Evolutionary conservation across 2,888 invertebrate species (phyloP).

Genomic region (Plemyria rubiginata): DNA sequence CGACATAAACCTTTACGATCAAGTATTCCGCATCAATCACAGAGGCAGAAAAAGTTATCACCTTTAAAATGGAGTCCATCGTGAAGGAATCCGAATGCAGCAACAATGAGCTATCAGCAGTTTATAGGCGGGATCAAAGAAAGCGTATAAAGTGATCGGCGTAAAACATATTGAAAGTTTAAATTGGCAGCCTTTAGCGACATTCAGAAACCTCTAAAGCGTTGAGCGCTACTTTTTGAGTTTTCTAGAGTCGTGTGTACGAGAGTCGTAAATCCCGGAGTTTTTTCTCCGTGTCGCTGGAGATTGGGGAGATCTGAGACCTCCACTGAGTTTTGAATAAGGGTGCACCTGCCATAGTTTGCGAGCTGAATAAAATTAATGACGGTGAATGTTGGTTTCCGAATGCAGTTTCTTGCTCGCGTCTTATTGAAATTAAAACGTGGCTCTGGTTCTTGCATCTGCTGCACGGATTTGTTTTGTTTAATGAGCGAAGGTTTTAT

Average conservation of each 20-base stretch:
- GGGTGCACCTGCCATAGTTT: constrained; percentile 56
- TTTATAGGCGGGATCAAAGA: constrained; percentile 31
- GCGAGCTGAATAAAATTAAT: constrained; percentile 51
- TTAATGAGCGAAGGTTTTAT: constrained; percentile 9
- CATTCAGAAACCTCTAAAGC: constrained; percentile 50
- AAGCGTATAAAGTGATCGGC: constrained; percentile 31
- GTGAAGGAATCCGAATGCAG: constrained; percentile 27
- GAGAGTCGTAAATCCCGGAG: constrained; percentile 68
- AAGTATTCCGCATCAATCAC: constrained; percentile 11
- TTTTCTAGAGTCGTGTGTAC: constrained; percentile 29
- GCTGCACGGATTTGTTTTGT: constrained; percentile 30
- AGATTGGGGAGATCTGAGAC: constrained; percentile 62
- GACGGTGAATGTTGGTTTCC: constrained; percentile 39
- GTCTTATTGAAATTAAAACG: constrained; percentile 43
- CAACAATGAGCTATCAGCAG: constrained; percentile 37
- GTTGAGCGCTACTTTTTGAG: constrained; percentile 53
- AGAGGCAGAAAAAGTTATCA: constrained; percentile 25
- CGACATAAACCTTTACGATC: constrained; percentile 15
- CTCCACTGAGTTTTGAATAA: constrained; percentile 52
- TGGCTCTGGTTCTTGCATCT: constrained; percentile 39
- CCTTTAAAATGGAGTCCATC: constrained; percentile 23
- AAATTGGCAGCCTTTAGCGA: constrained; percentile 44
- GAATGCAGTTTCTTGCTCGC: constrained; percentile 41
- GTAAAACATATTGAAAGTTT: constrained; percentile 36
- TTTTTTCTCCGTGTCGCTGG: constrained; percentile 56